Evolutionary conservation across 2,113 vertebrate genomes (phyloP), one percentile per base, ranked within the genome.

Genomic region (Clarias batrachus): DNA sequence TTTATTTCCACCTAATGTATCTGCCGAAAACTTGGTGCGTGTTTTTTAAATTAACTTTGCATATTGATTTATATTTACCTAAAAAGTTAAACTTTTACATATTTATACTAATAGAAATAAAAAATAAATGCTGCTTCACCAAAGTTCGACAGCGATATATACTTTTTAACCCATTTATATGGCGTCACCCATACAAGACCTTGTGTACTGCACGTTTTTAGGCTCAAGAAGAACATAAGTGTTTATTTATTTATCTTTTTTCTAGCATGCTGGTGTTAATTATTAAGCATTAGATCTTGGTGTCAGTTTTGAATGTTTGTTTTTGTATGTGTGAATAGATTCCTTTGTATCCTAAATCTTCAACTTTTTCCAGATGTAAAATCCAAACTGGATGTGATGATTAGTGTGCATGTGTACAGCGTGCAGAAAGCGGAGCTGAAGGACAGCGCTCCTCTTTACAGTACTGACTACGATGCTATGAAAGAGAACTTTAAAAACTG

Each of bases 401-500:
- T 96, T 6, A 98, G 97, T 0, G 91, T 99, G 77, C 98, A 99
- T 0, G 94, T 99, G 86, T 99, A 99, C 95, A 99, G 98, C 83
- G 93, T 99, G 76, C 98, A 99, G 93, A 98, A 96, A 91, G 97
- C 97, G 17, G 91, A 96, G 73, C 94, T 99, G 41, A 97, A 96
- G 91, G 98, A 99, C 95, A 98, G 97, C 17, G 94, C 95, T 0
- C 97, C 97, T 0, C 97, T 99, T 76, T 99, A 97, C 94, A 96
- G 95, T 73, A 97, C 97, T 0, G 98, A 99, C 93, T 99, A 99
- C 0, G 97, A 99, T 83, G 96, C 97, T 4, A 91, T 98, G 83
- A 99, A 97, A 92, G 94, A 97, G 70, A 97, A 99, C 89, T 92
- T 99, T 71, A 94, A 96, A 87, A 95, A 94, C 95, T 98, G 97